A percentile compares a stretch with the other conserved stretches of the same genome.
Conservation (phyloP, 2,888 invertebrate genomes). For the Sphaerophoria taeniata region DNA sequence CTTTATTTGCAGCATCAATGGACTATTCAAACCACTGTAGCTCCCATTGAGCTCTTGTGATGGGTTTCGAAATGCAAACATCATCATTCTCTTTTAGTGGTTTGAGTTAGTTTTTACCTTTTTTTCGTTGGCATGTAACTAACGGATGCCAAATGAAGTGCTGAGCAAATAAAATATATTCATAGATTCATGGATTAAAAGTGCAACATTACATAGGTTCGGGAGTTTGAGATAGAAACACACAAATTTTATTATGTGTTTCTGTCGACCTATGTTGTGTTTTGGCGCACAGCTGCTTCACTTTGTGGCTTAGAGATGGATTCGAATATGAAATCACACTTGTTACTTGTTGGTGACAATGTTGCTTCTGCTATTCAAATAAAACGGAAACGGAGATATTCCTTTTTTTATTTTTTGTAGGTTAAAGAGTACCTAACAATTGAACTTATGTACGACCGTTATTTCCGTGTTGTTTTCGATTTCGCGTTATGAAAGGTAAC, state of each 20-base stretch:
- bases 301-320: constrained; percentile 36
- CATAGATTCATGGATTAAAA: constrained; percentile 27
- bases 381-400: constrained; percentile 28
- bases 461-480: constrained; percentile 27
- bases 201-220: constrained; percentile 44
- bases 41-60: not conserved
- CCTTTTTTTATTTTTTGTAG: constrained; percentile 40
- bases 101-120: constrained; percentile 1
- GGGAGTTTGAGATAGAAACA: not conserved
- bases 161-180: constrained; percentile 53
- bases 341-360: not conserved
- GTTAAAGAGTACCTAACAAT: constrained; percentile 33
- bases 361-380: not conserved
- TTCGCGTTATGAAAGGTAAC: not conserved
- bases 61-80: constrained; percentile 54
- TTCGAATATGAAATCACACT: constrained; percentile 42
- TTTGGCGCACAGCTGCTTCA: constrained; percentile 28
- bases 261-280: constrained; percentile 4
- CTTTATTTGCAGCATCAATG: too few relatives aligned
- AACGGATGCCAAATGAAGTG: constrained; percentile 19
- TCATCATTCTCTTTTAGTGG: constrained; percentile 39
- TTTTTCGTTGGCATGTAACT: constrained; percentile 23
- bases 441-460: not conserved
- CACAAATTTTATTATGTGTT: constrained; percentile 8
- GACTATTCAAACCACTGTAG: not conserved